These are phyloP conservation scores for Xiphophorus hellerii DNA, from an alignment of 2,113 vertebrate genomes.

Conservation along the genomic window DNA sequence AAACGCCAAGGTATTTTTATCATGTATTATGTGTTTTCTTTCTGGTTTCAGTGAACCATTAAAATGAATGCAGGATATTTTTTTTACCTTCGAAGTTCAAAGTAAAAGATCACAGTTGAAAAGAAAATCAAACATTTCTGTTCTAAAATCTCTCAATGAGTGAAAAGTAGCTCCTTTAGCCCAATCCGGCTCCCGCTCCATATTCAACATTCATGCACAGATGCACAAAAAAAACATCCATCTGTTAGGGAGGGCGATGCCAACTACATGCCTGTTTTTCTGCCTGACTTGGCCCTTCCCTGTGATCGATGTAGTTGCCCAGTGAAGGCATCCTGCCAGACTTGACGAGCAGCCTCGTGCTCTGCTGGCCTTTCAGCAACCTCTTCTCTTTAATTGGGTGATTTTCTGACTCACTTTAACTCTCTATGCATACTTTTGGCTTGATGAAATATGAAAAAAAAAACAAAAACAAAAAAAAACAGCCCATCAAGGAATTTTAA, in stretches of 20 bases:
- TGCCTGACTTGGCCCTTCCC: slow-evolving; percentile 5
- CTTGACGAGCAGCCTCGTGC: slow-evolving; percentile 1
- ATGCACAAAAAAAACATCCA: slow-evolving; percentile 52
- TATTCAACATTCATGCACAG: slow-evolving; percentile 17
- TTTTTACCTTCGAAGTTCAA: too few relatives aligned
- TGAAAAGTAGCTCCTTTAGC: slow-evolving; percentile 1
- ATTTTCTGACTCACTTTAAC: neutral
- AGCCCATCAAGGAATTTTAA: neutral
- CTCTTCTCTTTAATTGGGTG: neutral
- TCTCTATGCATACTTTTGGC: neutral
- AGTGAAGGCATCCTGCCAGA: slow-evolving; percentile 33
- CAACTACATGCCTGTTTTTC: slow-evolving; percentile 44
- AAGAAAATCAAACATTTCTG: neutral
- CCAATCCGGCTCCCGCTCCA: neutral
- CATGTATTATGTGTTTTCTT: neutral
- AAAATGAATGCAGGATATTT: neutral
- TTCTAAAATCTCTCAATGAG: neutral
- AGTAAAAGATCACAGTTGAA: neutral
- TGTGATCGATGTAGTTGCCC: slow-evolving; percentile 3
- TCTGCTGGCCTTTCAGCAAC: slow-evolving; percentile 9
- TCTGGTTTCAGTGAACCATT: neutral
- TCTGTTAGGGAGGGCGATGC: slow-evolving; percentile 53
- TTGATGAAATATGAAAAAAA: too few relatives aligned
- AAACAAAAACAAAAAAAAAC: neutral
- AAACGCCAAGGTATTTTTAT: slow-evolving; percentile 1